Conservation (phyloP, 2,797 vertebrate genomes). For the Hippocampus kuda region DNA sequence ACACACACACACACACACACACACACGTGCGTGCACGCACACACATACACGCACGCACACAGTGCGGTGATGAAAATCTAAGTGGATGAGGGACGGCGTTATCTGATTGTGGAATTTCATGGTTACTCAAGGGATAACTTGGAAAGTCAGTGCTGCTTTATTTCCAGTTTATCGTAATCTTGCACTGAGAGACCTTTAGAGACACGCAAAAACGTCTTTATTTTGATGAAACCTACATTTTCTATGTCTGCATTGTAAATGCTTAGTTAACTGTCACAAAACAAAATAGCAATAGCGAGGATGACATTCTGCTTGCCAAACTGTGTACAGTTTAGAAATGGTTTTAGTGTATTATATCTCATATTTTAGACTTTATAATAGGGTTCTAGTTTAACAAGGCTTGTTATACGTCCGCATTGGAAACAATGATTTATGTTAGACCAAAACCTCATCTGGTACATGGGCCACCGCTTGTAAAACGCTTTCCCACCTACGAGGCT, state of each 20-base stretch:
- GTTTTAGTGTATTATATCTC: no score
- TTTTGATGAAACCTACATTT: neutral
- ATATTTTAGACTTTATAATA: no score
- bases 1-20: constrained; percentile 1
- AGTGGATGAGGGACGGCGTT: constrained; percentile 8
- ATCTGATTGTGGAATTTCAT: constrained; percentile 35
- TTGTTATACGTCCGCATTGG: no score
- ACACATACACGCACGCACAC: neutral
- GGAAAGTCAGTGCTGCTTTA: constrained; percentile 29
- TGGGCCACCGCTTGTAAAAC: no score
- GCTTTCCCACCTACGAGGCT: no score
- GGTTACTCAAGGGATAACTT: constrained; percentile 27
- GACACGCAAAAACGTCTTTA: neutral
- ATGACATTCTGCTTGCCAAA: neutral
- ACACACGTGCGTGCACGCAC: neutral
- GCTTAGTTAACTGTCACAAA: neutral
- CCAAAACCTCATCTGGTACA: no score
- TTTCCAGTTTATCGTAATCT: constrained; percentile 33
- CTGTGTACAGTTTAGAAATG: neutral
- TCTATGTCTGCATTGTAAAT: neutral
- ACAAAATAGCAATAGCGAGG: no score
- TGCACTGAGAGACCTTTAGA: neutral
- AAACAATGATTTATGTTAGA: no score
- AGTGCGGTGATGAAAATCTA: constrained; percentile 4
- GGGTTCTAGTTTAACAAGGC: no score